phyloP scores from a whole-genome alignment of 2,888 invertebrate genomes.

The Lasioglossum villosulum region DNA sequence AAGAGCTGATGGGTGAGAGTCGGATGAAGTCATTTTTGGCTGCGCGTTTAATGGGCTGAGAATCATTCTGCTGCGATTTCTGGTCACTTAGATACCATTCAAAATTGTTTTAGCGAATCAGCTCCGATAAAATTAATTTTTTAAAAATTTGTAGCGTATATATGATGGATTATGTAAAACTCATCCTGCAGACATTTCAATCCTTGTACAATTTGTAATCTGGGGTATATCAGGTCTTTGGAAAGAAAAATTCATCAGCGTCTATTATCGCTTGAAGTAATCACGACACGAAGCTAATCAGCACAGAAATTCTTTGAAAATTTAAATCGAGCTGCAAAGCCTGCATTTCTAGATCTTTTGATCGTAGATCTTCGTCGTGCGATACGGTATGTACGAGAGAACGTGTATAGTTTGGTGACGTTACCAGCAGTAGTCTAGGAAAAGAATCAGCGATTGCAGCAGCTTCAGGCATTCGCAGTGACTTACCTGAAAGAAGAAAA shows the following conservation, averaged over 20 bases:
- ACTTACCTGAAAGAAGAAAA: conserved; percentile 58
- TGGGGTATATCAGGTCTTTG: too few relatives aligned
- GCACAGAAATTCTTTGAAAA: neutral
- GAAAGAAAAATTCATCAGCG: neutral
- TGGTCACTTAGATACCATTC: accelerated
- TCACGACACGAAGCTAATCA: neutral
- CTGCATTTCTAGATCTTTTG: neutral
- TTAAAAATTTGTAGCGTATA: too few relatives aligned
- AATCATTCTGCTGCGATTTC: neutral
- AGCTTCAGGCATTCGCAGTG: neutral
- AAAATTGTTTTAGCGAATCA: neutral
- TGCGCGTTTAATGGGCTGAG: neutral
- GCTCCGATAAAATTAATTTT: neutral
- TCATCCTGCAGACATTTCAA: neutral
- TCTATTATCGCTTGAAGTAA: too few relatives aligned
- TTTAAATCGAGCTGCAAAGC: neutral
- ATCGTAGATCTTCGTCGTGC: neutral
- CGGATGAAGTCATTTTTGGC: neutral
- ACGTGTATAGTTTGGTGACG: conserved; percentile 15
- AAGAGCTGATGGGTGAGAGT: neutral
- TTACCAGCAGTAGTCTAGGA: conserved; percentile 33
- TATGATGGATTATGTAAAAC: neutral
- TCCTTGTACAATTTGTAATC: neutral
- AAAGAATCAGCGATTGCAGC: conserved; percentile 5
- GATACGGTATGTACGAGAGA: neutral